These are phyloP conservation scores for Protosalanx chinensis DNA, from an alignment of 2,797 vertebrate species.

Conservation along the genomic window DNA sequence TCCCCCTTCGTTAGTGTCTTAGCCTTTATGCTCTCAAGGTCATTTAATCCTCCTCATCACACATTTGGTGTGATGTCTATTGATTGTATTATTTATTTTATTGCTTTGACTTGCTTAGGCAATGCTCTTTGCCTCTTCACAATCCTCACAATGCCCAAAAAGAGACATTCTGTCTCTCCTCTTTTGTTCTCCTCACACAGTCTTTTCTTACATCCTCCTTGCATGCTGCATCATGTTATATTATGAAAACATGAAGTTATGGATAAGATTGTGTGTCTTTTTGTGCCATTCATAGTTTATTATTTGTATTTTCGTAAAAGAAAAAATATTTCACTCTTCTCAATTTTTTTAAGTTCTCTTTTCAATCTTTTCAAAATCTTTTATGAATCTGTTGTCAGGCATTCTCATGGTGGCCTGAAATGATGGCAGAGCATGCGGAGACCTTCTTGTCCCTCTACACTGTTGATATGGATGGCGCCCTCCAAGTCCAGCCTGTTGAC, in stretches of 20 bases:
- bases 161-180: neutral
- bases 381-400: slow-evolving; percentile 69
- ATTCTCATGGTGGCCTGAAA: slow-evolving; percentile 92
- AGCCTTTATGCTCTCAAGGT: slow-evolving; percentile 3
- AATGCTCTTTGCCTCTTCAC: slow-evolving; percentile 11
- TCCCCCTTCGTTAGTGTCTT: neutral
- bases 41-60: neutral
- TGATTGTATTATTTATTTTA: neutral
- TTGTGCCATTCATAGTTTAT: neutral
- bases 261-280: neutral
- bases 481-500: slow-evolving; percentile 85
- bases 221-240: neutral
- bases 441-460: slow-evolving; percentile 88
- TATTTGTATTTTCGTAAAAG: no score
- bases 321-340: neutral
- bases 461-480: slow-evolving; percentile 84
- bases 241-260: neutral
- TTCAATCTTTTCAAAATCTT: neutral
- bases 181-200: neutral
- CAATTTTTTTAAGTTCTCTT: neutral
- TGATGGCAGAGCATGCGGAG: slow-evolving; percentile 89
- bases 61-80: neutral
- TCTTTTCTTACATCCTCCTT: neutral
- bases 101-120: neutral
- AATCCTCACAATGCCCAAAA: no score